Conservation (phyloP, 2,113 vertebrate species). For the Dryoscopus gambensis region DNA sequence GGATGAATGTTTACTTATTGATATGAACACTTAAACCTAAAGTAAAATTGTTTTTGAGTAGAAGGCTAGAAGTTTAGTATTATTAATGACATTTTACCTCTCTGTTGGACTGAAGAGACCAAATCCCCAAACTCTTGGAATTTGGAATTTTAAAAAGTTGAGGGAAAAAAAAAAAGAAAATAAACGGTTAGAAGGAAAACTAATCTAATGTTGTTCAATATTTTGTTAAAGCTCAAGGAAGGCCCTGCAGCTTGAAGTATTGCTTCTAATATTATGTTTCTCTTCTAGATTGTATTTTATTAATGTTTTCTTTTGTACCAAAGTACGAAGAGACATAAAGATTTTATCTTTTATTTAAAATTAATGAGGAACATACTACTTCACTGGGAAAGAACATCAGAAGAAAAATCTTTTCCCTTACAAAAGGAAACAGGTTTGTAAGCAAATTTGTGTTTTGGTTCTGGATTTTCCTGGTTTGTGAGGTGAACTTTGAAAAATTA, state of each 20-base stretch:
- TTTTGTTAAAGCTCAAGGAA: not conserved
- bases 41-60: not conserved
- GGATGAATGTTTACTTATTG: not conserved
- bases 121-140: not conserved
- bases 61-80: not conserved
- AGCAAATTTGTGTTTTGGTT: not conserved
- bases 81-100: not conserved
- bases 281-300: not conserved
- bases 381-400: not conserved
- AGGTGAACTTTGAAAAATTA: not conserved
- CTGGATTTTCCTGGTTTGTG: not conserved
- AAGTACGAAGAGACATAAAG: not conserved
- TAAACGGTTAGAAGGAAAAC: not conserved
- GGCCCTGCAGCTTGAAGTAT: not conserved
- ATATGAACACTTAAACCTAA: not conserved
- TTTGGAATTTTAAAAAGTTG: not conserved
- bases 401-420: not conserved
- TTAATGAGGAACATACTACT: not conserved
- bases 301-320: not conserved
- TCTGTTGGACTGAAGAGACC: not conserved
- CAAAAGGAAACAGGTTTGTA: not conserved
- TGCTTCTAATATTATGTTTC: not conserved
- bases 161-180: not conserved
- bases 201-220: not conserved
- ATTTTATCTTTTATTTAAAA: constrained; percentile 8